These are phyloP conservation scores for Notamacropus eugenii DNA, from an alignment of 2,797 vertebrate species.

Conservation along the genomic window DNA sequence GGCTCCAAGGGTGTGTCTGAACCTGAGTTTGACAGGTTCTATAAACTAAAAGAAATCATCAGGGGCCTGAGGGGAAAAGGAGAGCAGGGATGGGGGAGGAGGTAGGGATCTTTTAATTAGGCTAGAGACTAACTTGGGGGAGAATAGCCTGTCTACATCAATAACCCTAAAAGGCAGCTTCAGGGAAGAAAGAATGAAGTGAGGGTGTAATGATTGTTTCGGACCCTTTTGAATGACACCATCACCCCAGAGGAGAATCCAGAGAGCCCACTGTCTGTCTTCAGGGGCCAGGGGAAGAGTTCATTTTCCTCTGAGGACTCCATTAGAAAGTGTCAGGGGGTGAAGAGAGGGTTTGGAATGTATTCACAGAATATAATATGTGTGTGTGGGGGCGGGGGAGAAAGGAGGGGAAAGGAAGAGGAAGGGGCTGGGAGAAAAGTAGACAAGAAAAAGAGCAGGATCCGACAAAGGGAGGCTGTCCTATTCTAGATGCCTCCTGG, in stretches of 20 bases:
- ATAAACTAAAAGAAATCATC: constrained; percentile 73
- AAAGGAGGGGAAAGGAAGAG: not conserved
- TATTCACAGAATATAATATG: not conserved
- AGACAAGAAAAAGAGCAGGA: not conserved
- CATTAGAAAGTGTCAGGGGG: constrained; percentile 64
- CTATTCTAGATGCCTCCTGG: not conserved
- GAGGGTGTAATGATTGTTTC: constrained; percentile 79
- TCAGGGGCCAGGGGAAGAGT: constrained; percentile 70
- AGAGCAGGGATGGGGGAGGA: constrained; percentile 68
- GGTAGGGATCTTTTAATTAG: constrained; percentile 84
- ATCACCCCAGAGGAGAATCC: constrained; percentile 80
- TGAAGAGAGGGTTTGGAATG: constrained; percentile 44
- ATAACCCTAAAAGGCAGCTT: constrained; percentile 82
- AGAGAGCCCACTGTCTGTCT: constrained; percentile 71
- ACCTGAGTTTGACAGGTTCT: constrained; percentile 64
- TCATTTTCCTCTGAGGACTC: constrained; percentile 71
- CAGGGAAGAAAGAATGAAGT: constrained; percentile 80
- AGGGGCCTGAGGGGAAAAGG: constrained; percentile 70
- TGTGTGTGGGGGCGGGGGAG: constrained; percentile 39
- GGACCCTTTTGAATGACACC: constrained; percentile 82
- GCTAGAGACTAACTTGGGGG: constrained; percentile 78
- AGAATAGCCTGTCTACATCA: constrained; percentile 81
- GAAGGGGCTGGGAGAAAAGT: constrained; percentile 28
- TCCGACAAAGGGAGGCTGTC: not conserved
- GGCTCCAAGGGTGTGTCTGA: constrained; percentile 51